Evolutionary conservation across 1,140 invertebrate species (phyloP).

Genomic region (Drosophila funebris): DNA sequence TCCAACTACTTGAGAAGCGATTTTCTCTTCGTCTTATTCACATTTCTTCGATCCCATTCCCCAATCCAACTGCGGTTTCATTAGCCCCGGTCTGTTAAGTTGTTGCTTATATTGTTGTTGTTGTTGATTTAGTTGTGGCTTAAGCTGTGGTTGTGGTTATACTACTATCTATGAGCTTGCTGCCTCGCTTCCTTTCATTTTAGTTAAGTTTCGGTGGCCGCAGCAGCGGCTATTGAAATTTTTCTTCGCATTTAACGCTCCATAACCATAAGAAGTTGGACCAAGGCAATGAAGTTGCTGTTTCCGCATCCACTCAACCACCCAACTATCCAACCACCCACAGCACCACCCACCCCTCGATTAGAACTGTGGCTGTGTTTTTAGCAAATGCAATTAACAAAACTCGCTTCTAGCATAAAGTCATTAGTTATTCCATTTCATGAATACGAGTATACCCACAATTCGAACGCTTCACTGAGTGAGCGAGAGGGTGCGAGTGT

Average conservation of each 20-base stretch:
- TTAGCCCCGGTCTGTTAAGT: slow-evolving; percentile 71
- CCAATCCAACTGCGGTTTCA: slow-evolving; percentile 74
- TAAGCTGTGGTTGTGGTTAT: slow-evolving; percentile 65
- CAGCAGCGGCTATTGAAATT: slow-evolving; percentile 68
- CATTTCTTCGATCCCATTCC: slow-evolving; percentile 14
- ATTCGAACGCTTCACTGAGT: slow-evolving; percentile 64
- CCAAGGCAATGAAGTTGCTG: slow-evolving; percentile 34
- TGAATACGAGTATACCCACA: slow-evolving; percentile 64
- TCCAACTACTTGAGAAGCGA: slow-evolving; percentile 48
- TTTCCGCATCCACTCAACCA: background rate
- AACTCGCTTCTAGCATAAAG: slow-evolving; percentile 81
- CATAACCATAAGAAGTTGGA: slow-evolving; percentile 47
- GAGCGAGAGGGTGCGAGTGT: slow-evolving; percentile 34
- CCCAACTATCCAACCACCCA: background rate
- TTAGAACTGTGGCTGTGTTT: slow-evolving; percentile 51
- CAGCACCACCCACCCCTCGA: background rate
- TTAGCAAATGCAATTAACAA: slow-evolving; percentile 80
- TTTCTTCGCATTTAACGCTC: slow-evolving; percentile 69
- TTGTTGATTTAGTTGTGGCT: slow-evolving; percentile 46
- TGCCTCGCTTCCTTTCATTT: slow-evolving; percentile 71
- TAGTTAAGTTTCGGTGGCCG: slow-evolving; percentile 75
- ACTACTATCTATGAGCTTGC: slow-evolving; percentile 32
- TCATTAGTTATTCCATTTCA: slow-evolving; percentile 82
- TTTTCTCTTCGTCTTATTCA: slow-evolving; percentile 42
- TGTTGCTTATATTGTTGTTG: slow-evolving; percentile 55